Conservation (phyloP, 2,888 invertebrate species). For the Proisotoma minuta region DNA sequence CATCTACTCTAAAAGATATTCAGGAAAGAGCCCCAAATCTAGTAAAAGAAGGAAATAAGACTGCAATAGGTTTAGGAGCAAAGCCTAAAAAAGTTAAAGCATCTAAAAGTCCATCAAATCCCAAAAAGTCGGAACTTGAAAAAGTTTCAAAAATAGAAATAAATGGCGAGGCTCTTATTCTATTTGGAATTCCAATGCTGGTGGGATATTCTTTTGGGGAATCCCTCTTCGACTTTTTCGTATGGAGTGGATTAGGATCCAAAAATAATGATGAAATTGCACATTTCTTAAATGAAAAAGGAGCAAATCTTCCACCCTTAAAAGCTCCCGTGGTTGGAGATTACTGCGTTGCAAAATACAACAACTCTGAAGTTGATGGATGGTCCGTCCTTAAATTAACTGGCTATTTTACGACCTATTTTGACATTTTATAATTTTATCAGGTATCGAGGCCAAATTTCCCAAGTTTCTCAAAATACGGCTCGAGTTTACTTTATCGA, state of each 20-base stretch:
- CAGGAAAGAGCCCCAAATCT: no score
- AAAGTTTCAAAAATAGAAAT: background rate
- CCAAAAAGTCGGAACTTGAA: no score
- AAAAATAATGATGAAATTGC: background rate
- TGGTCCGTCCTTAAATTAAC: no score
- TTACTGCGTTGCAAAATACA: slow-evolving; percentile 6
- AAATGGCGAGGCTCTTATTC: background rate
- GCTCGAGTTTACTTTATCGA: background rate
- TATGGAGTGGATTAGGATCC: background rate
- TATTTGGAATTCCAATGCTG: no score
- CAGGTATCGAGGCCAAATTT: slow-evolving; percentile 2
- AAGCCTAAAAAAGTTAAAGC: no score
- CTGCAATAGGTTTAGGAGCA: no score
- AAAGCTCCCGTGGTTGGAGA: background rate
- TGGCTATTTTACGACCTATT: no score
- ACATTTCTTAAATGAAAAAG: background rate
- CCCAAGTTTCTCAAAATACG: background rate
- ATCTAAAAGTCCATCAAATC: no score
- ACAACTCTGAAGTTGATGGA: background rate
- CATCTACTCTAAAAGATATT: no score
- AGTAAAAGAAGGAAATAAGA: no score
- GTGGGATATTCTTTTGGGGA: background rate
- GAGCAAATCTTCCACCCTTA: background rate
- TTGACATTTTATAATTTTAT: background rate
- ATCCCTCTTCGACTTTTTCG: slow-evolving; percentile 1